These are phyloP conservation scores for Thysanoteuthis rhombus DNA, from an alignment of 2,888 invertebrate genomes.

Conservation along the genomic window DNA sequence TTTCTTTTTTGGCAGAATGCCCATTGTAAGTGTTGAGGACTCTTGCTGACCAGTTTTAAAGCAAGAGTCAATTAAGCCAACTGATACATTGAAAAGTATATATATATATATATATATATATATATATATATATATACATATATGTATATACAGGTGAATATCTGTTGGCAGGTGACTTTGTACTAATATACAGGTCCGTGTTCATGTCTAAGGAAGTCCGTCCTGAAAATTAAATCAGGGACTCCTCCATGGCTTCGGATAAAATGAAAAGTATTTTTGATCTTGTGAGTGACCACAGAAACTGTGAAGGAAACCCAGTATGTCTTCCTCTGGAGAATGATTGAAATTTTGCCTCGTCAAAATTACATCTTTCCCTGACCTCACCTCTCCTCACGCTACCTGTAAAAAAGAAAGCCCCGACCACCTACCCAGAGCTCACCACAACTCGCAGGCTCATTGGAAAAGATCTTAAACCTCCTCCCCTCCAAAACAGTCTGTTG, in stretches of 20 bases:
- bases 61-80: not conserved
- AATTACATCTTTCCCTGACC: constrained; percentile 12
- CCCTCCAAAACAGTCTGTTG: not conserved
- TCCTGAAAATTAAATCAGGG: not conserved
- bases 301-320: not conserved
- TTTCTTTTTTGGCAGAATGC: not conserved
- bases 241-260: not conserved
- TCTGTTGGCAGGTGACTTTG: not conserved
- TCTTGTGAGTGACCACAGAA: not conserved
- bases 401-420: too few species aligned
- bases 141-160: not conserved
- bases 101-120: not conserved
- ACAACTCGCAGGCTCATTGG: not conserved
- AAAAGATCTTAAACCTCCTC: not conserved
- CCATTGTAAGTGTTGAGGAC: not conserved
- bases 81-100: not conserved
- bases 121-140: not conserved
- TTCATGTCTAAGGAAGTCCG: constrained; percentile 12
- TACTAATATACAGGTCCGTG: not conserved
- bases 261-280: constrained; percentile 12
- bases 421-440: not conserved
- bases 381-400: not conserved
- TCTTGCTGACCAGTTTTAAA: not conserved
- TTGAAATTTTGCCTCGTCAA: not conserved
- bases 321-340: not conserved